Evolutionary conservation across 2,113 vertebrate genomes (phyloP), one percentile per base, ranked within the genome.

Genomic region (Greenwoodochromis staneri): DNA sequence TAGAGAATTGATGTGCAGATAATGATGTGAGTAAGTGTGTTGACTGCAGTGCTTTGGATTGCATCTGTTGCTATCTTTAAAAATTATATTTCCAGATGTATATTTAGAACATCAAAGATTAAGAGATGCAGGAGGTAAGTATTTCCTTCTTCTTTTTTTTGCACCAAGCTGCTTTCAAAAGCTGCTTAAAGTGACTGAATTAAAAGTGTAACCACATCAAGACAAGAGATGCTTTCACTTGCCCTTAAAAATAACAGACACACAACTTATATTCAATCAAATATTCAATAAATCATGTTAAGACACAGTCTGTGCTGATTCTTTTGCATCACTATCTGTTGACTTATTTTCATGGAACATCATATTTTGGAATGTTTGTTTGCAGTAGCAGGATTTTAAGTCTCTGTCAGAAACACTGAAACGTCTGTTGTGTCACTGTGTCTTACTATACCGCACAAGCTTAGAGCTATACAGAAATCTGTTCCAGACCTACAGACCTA

Each of bases 391-490:
- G 14, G 69, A 13, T 63, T 86, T 86, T 81, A 88, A 91, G 53
- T 76, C 55, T 83, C 40, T 78, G 84, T 84, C 73, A 57, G 73
- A 51, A 71, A 80, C 84, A 83, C 80, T 57, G 9, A 85, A 85
- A 83, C 78, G 87, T 92, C 88, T 92, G 87, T 55, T 87, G 47
- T 8, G 59, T 88, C 87, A 84, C 73, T 90, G 69, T 61, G 16
- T 86, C 63, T 88, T 87, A 34, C 71, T 80, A 82, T 91, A 87
- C 24, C 51, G 84, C 80, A 87, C 47, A 73, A 85, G 91, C 91
- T 91, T 90, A 78, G 45, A 78, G 73, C 10, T 78, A 51, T n/a
- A 91, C 8, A 80, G 42, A 93, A 91, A 94, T 85, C 87, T 90
- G 87, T 61, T 80, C 66, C 84, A 85, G 91, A 88, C 88, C 73